Percentiles rank a stretch among this genome's conserved stretches.
These are phyloP conservation scores for Cossypha caffra DNA, from an alignment of 2,797 vertebrate species.

Conservation along the genomic window DNA sequence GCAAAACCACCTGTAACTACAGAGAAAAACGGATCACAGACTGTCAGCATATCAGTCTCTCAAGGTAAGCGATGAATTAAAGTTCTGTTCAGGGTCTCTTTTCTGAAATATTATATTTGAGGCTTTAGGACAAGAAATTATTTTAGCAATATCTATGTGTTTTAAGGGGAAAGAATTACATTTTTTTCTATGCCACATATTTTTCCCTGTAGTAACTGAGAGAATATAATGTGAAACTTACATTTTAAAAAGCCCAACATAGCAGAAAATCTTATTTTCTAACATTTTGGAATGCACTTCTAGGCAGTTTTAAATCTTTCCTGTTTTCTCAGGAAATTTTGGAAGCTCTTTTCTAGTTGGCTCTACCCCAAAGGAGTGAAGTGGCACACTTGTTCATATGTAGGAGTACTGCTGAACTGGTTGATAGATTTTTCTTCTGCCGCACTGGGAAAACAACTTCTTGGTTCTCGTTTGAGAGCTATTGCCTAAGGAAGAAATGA, in stretches of 20 bases:
- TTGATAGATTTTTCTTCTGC: neutral
- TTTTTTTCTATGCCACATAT: neutral
- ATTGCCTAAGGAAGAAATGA: neutral
- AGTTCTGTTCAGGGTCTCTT: neutral
- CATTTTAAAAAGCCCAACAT: neutral
- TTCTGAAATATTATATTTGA: neutral
- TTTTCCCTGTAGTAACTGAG: neutral
- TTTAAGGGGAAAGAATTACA: neutral
- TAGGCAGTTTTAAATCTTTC: neutral
- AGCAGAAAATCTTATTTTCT: neutral
- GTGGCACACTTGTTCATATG: neutral
- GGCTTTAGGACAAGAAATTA: neutral
- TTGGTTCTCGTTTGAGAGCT: neutral
- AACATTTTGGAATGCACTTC: neutral
- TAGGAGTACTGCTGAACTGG: neutral
- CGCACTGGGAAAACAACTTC: neutral
- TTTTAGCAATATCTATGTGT: neutral
- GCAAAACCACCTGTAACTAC: conserved; percentile 89
- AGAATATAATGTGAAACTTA: neutral
- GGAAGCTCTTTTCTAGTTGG: neutral
- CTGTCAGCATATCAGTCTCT: conserved; percentile 93
- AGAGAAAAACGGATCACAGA: conserved; percentile 95
- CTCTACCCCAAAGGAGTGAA: neutral
- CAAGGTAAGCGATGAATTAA: conserved; percentile 80
- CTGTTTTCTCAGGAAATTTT: neutral